These are phyloP conservation scores for Phortica magna DNA, from an alignment of 2,888 invertebrate genomes.

Conservation along the genomic window DNA sequence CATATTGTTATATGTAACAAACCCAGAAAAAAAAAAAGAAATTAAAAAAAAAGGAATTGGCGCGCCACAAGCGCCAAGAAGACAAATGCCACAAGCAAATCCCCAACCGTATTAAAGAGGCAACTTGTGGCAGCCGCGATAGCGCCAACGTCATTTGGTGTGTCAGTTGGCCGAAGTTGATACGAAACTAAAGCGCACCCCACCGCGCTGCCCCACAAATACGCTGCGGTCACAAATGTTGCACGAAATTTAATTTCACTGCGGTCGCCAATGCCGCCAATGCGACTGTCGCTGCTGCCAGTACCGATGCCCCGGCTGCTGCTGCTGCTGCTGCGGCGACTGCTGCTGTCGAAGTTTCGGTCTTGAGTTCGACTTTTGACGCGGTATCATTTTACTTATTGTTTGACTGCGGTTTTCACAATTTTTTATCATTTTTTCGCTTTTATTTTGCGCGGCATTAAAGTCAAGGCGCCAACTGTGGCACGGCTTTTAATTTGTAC, in stretches of 20 bases:
- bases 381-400: background rate
- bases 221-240: constrained; percentile 39
- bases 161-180: constrained; percentile 66
- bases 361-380: constrained; percentile 12
- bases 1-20: background rate
- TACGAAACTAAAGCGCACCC: background rate
- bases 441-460: background rate
- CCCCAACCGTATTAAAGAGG: background rate
- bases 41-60: constrained; percentile 2
- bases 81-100: background rate
- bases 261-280: constrained; percentile 45
- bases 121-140: constrained; percentile 17
- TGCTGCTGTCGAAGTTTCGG: background rate
- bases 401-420: background rate
- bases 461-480: constrained; percentile 22
- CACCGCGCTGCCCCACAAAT: background rate
- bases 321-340: background rate
- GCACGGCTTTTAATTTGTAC: constrained; percentile 23
- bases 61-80: background rate
- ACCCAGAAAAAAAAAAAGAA: constrained; percentile 10
- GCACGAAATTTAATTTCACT: constrained; percentile 68
- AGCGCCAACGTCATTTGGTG: constrained; percentile 39
- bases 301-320: background rate
- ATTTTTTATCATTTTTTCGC: background rate
- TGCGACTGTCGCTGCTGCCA: constrained; percentile 42